A percentile compares a stretch with the other conserved stretches of the same genome.
phyloP scores from a whole-genome alignment of 2,888 invertebrate species.

The Heterodera filipjevi region DNA sequence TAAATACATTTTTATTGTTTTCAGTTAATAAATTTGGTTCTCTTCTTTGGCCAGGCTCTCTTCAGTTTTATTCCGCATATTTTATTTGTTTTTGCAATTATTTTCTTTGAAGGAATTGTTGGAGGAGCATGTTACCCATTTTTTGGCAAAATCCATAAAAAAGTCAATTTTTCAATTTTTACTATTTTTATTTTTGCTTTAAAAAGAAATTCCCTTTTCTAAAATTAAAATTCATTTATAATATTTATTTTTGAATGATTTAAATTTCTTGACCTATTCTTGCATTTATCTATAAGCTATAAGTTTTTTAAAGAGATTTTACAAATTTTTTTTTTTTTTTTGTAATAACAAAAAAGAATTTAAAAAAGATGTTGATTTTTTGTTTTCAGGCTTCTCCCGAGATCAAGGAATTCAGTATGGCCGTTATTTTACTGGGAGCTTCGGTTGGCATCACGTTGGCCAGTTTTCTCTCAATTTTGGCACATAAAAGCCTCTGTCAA shows the following conservation, averaged over 20 bases:
- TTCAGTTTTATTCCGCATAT: slow-evolving; percentile 75
- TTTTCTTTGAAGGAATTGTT: slow-evolving; percentile 78
- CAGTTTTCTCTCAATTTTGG: slow-evolving; percentile 17
- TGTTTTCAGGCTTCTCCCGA: slow-evolving; percentile 12
- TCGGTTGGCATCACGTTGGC: slow-evolving; percentile 1
- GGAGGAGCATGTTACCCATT: slow-evolving; percentile 81
- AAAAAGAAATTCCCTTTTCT: no score
- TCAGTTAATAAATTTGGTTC: slow-evolving; percentile 73
- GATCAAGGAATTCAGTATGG: slow-evolving; percentile 6
- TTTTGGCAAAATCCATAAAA: slow-evolving; percentile 76
- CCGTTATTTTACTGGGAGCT: slow-evolving; percentile 2
- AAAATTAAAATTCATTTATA: no score
- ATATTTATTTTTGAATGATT: no score
- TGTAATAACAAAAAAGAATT: no score
- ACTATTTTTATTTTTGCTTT: no score
- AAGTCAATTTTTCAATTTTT: slow-evolving; percentile 67
- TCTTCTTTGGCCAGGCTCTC: slow-evolving; percentile 74
- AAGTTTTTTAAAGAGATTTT: no score
- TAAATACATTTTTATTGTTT: slow-evolving; percentile 52
- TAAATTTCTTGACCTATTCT: no score
- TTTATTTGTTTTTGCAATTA: slow-evolving; percentile 71
- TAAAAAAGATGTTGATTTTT: no score
- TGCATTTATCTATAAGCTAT: no score
- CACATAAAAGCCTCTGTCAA: slow-evolving; percentile 13
- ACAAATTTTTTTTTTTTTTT: no score